Conservation (phyloP, 2,888 invertebrate genomes). For the Pimpla rufipes region DNA sequence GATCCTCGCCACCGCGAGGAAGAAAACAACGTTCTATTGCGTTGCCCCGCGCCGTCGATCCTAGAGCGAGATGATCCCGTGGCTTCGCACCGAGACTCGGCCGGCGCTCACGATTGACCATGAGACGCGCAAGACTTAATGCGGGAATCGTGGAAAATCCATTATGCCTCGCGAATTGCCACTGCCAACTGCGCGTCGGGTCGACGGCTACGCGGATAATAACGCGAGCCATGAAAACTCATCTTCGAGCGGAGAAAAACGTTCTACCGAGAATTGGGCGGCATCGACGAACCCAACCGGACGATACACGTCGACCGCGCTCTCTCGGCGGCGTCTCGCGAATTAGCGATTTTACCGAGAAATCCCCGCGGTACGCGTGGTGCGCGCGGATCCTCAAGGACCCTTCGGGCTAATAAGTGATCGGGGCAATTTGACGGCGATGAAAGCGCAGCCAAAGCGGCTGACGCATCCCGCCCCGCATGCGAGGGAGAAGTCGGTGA, state of each 20-base stretch:
- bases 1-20: slow-evolving; percentile 80
- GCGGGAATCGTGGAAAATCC: slow-evolving; percentile 50
- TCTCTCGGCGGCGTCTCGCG: slow-evolving; percentile 4
- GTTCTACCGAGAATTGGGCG: slow-evolving; percentile 17
- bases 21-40: slow-evolving; percentile 69
- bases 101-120: slow-evolving; percentile 54
- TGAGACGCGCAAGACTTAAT: slow-evolving; percentile 48
- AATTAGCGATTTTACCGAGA: slow-evolving; percentile 59
- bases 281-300: slow-evolving; percentile 4
- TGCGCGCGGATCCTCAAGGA: slow-evolving; percentile 30
- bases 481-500: not conserved
- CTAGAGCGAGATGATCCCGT: slow-evolving; percentile 30
- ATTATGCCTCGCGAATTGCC: slow-evolving; percentile 9
- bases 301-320: not conserved
- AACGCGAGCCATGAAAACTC: slow-evolving; percentile 10
- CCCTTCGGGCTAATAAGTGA: slow-evolving; percentile 69
- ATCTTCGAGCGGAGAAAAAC: slow-evolving; percentile 20
- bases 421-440: slow-evolving; percentile 67
- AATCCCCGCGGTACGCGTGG: slow-evolving; percentile 13
- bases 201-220: not conserved
- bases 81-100: slow-evolving; percentile 35
- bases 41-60: slow-evolving; percentile 28
- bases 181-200: not conserved
- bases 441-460: slow-evolving; percentile 50
- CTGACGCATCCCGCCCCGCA: slow-evolving; percentile 70